Conservation (phyloP, 1,140 invertebrate genomes). For the Aphis craccivora region DNA sequence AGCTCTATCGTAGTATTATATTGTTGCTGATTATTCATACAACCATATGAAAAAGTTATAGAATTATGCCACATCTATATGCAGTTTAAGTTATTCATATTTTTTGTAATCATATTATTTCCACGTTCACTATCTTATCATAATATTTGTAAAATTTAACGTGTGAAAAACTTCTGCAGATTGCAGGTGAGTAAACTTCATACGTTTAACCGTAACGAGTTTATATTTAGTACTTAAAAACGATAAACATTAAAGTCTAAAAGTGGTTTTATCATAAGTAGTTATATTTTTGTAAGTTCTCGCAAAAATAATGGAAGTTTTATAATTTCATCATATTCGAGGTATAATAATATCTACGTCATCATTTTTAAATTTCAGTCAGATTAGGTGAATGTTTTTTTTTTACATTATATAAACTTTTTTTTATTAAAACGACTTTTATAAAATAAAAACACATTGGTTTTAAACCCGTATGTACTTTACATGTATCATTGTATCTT, state of each 20-base stretch:
- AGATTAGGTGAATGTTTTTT: background rate
- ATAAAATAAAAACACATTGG: background rate
- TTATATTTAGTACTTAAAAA: background rate
- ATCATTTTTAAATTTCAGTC: background rate
- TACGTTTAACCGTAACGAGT: background rate
- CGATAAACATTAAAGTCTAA: background rate
- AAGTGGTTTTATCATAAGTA: background rate
- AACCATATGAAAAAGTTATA: background rate
- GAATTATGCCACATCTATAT: background rate
- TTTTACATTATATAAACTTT: background rate
- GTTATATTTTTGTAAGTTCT: background rate
- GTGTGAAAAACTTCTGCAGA: background rate
- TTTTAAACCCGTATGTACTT: background rate
- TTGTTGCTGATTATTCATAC: background rate
- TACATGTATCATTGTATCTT: background rate
- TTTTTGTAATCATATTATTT: background rate
- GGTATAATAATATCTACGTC: background rate
- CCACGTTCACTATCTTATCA: background rate
- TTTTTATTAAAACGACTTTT: background rate
- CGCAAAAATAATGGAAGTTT: background rate
- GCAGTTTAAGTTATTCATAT: background rate
- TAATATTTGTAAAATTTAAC: background rate
- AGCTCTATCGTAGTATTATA: background rate
- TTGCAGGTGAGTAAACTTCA: background rate
- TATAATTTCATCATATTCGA: background rate